These are phyloP conservation scores for Pachydiplax longipennis DNA, from an alignment of 2,888 invertebrate species.

Conservation along the genomic window DNA sequence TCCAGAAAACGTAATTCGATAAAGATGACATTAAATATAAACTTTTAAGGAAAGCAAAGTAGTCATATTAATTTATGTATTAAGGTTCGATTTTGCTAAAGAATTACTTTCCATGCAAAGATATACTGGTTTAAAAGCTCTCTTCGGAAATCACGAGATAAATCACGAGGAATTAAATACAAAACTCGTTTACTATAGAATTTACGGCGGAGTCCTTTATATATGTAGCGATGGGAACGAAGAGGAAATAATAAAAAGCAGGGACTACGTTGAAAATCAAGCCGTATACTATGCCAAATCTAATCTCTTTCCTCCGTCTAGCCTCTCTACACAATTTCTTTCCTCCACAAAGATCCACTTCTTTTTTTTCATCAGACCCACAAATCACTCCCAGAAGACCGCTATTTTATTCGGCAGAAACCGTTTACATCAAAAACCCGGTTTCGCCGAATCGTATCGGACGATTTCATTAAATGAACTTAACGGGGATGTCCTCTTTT, in stretches of 20 bases:
- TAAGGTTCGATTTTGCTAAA: too few relatives aligned
- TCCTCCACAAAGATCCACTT: neutral
- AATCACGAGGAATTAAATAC: neutral
- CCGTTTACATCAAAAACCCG: constrained; percentile 24
- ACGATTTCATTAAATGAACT: constrained; percentile 32
- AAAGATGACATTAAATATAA: too few relatives aligned
- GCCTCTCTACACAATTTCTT: neutral
- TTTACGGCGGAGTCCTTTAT: neutral
- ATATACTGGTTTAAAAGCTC: too few relatives aligned
- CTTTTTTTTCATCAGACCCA: neutral
- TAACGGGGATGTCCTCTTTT: neutral
- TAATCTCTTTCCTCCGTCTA: neutral
- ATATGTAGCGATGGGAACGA: neutral
- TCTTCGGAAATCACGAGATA: too few relatives aligned
- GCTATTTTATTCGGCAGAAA: constrained; percentile 9
- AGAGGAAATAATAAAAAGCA: neutral
- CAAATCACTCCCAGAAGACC: neutral
- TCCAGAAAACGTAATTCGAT: too few relatives aligned
- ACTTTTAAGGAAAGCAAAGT: too few relatives aligned
- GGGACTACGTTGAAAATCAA: neutral
- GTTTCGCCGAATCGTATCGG: constrained; percentile 18
- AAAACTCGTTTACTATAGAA: neutral
- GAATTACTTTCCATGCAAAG: too few relatives aligned
- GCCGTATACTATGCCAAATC: neutral
- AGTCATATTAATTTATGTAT: too few relatives aligned